Base-by-base conservation (phyloP, 2,888 invertebrate species). In the Tetragnatha montana region DNA sequence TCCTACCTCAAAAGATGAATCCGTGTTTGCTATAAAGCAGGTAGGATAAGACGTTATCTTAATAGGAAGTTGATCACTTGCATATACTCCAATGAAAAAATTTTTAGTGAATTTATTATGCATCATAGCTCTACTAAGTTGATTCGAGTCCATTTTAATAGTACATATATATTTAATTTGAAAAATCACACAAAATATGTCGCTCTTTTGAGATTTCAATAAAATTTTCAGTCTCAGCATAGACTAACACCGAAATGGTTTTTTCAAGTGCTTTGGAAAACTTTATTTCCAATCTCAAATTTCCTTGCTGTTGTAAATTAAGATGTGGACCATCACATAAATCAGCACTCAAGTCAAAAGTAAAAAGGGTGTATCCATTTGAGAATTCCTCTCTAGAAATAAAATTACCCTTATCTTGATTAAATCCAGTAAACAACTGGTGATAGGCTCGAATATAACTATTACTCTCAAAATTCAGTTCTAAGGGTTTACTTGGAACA, bases 391-490 rank as follows among this genome's bases (percentile, higher is more conserved):
- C 35, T 21, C 92, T 79, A 14, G 85, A 81, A 68, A 92, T 91
- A 50, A 78, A 69, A 74, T 92, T 92, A 8, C 92, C 92, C 8
- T 91, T 87, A 51, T 92, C 92, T 50, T 92, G 91, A 50, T 91
- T 91, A 8, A 91, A 92, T 1, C 92, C 92, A 0, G 90, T 89
- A 68, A 92, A 92, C 21, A 93, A n/a, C n/a, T n/a, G n/a, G n/a
- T n/a, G n/a, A n/a, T n/a, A n/a, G n/a, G n/a, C n/a, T n/a, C n/a
- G n/a, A n/a, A n/a, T n/a, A n/a, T n/a, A n/a, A n/a, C n/a, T n/a
- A n/a, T n/a, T n/a, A n/a, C n/a, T n/a, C n/a, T 71, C 47, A 75
- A 85, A 89, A 51, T 70, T 17, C 6, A 75, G 49, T 50, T 83
- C 78, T 19, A 88, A 74, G 12, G 91, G 90, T 70, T 90, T 89